Evolutionary conservation across 2,888 invertebrate genomes (phyloP).

Genomic region (Rhingia rostrata): DNA sequence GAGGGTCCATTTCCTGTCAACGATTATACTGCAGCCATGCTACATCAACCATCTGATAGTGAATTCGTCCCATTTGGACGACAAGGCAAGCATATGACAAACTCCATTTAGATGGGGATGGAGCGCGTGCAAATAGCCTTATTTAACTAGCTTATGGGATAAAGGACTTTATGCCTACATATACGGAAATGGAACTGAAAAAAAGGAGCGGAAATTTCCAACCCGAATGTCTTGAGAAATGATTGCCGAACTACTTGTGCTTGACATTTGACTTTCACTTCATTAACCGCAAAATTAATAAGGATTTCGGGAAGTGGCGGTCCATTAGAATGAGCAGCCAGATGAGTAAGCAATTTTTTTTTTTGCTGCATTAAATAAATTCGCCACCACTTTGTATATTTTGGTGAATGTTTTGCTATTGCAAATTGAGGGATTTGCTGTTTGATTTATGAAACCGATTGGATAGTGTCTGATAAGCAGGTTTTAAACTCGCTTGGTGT

Average conservation of each 20-base stretch:
- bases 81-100: constrained; percentile 60
- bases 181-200: constrained; percentile 24
- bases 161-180: constrained; percentile 51
- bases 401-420: not conserved
- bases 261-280: constrained; percentile 71
- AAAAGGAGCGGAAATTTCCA: constrained; percentile 22
- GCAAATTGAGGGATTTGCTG: too few species aligned
- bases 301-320: constrained; percentile 44
- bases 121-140: constrained; percentile 71
- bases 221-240: constrained; percentile 40
- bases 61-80: constrained; percentile 36
- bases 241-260: constrained; percentile 58
- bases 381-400: not conserved
- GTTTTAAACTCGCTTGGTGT: too few species aligned
- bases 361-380: not conserved
- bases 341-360: constrained; percentile 29
- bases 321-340: not conserved
- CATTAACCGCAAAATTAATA: constrained; percentile 69
- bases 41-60: constrained; percentile 63
- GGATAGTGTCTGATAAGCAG: too few species aligned
- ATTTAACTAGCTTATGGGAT: constrained; percentile 72
- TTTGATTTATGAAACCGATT: too few species aligned
- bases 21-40: constrained; percentile 53
- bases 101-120: constrained; percentile 45
- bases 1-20: constrained; percentile 71